These are phyloP conservation scores for Aleiodes sp. DNA, from an alignment of 1,140 invertebrate species.

Conservation along the genomic window DNA sequence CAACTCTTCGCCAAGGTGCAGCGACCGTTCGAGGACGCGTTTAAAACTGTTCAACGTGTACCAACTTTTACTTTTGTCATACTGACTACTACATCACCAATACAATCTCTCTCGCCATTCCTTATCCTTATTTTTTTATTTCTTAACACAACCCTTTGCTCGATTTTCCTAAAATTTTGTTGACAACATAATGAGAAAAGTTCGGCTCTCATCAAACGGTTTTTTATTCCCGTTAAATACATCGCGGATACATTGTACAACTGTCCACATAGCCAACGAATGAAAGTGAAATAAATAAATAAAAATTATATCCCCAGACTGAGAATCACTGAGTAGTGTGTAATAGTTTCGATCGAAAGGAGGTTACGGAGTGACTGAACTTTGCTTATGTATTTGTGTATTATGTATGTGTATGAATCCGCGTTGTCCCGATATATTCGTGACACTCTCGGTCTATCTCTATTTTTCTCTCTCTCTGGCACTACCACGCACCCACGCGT, in stretches of 20 bases:
- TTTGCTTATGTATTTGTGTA: constrained; percentile 48
- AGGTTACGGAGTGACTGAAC: constrained; percentile 68
- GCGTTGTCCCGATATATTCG: constrained; percentile 24
- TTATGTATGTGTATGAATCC: constrained; percentile 19
- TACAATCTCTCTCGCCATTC: too few relatives aligned
- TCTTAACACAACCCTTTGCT: too few relatives aligned
- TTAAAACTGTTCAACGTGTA: constrained; percentile 52
- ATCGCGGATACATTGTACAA: background rate
- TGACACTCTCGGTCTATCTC: background rate
- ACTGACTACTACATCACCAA: too few relatives aligned
- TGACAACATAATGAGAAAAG: too few relatives aligned
- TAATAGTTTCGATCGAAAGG: constrained; percentile 69
- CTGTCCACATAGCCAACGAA: constrained; percentile 40
- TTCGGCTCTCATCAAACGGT: too few relatives aligned
- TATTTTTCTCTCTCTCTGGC: background rate
- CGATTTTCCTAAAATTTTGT: too few relatives aligned
- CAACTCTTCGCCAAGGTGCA: constrained; percentile 49
- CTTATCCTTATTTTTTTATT: too few relatives aligned
- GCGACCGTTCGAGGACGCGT: constrained; percentile 65
- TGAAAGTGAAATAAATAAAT: constrained; percentile 57
- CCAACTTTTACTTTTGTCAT: constrained; percentile 56
- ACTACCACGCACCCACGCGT: background rate
- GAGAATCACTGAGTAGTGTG: constrained; percentile 65
- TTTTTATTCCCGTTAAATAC: too few relatives aligned
- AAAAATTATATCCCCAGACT: constrained; percentile 39